These are phyloP conservation scores for Nothoprocta pentlandii DNA, from an alignment of 2,113 vertebrate genomes.

Conservation along the genomic window DNA sequence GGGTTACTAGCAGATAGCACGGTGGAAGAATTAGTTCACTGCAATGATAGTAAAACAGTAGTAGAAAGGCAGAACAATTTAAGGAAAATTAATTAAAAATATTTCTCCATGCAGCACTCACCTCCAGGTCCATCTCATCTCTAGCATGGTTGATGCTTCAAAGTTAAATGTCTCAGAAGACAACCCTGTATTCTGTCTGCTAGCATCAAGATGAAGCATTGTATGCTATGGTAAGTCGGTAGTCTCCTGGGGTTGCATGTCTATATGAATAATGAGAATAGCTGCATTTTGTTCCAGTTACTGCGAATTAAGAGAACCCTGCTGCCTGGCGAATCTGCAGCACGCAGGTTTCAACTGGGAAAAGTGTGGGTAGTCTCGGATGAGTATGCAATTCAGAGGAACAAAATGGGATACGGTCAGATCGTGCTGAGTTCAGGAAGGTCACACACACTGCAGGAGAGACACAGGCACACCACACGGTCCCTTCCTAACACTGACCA, in stretches of 20 bases:
- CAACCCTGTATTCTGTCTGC: background rate
- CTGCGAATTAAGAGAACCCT: background rate
- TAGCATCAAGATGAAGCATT: background rate
- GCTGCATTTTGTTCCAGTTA: conserved; percentile 30
- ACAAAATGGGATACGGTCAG: background rate
- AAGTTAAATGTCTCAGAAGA: conserved; percentile 7
- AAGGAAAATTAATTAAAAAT: conserved; percentile 33
- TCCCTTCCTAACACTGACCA: background rate
- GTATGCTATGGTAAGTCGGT: background rate
- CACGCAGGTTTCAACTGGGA: background rate
- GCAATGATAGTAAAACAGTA: background rate
- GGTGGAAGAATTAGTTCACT: conserved; percentile 15
- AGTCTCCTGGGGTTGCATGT: background rate
- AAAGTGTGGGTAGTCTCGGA: background rate
- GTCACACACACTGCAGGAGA: background rate
- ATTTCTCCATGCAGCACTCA: background rate
- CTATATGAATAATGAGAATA: conserved; percentile 5
- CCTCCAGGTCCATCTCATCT: background rate
- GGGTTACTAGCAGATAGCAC: background rate
- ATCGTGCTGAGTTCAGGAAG: background rate
- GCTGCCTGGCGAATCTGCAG: background rate
- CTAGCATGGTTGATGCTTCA: background rate
- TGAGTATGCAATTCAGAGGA: background rate
- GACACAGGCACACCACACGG: background rate
- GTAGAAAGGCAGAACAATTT: background rate